Base-by-base conservation (phyloP, 2,888 invertebrate species). In the Periphyllus acericola region DNA sequence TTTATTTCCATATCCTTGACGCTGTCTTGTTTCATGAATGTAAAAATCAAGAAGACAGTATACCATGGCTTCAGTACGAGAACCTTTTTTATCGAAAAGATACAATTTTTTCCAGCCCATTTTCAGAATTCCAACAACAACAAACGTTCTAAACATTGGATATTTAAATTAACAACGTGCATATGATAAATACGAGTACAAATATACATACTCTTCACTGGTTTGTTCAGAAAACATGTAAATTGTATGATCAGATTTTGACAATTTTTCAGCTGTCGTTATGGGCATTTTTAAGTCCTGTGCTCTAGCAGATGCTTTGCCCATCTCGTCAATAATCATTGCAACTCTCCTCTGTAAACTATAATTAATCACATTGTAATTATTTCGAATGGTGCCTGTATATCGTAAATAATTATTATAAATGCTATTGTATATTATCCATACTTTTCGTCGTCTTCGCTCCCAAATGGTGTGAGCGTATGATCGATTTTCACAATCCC, bases 31-130 rank as follows among this genome's bases (percentile, higher is more conserved):
- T 91, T 95, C 95, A 91, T 96, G 94, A 40, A 99, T 94, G 92
- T 96, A 99, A 93, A 99, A 99, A 92, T 99, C 99, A 81, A 99
- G 93, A 88, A 99, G 94, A 92, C 98, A 98, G 25, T 96, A 93
- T 0, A 98, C 96, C 90, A 95, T 94, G 89, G 96, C 93, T 91
- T 97, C 96, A 91, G 94, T 95, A 90, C 96, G 95, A 81, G 93
- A 92, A 29, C 95, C 95, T 86, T 92, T 92, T 90, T 94, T 93
- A 91, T 97, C 96, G 91, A 95, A 95, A 83, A 99, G 93, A 93
- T 96, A 99, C 84, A 99, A 93, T 91, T 96, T 95, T 93, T 99
- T 99, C 89, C 93, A 93, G 55, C 99, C 98, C 80, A 97, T 94
- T 92, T 98, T 99, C 90, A 99, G 92, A 90, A 98, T 93, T 0